A percentile compares a stretch with the other conserved stretches of the same genome.
These are phyloP conservation scores for Tenualosa thibaudeaui DNA, from an alignment of 2,797 vertebrate species.

Conservation along the genomic window DNA sequence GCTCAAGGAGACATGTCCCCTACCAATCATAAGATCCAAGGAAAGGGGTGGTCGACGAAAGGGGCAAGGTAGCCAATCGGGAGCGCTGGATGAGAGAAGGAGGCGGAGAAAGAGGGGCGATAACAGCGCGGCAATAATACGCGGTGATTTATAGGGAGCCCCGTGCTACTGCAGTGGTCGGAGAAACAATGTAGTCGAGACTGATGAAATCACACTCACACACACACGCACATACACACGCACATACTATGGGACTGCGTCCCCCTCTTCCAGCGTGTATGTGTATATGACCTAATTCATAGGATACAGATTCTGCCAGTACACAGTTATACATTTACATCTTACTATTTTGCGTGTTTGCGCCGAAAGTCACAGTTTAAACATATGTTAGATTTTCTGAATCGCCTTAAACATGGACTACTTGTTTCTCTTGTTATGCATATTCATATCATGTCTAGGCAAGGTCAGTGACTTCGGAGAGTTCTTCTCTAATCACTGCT, in stretches of 20 bases:
- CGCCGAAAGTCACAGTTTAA: background rate
- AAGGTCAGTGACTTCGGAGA: conserved; percentile 49
- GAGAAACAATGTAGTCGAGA: conserved; percentile 64
- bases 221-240: too few relatives aligned
- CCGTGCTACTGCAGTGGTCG: conserved; percentile 76
- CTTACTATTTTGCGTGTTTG: background rate
- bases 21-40: conserved; percentile 65
- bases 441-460: background rate
- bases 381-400: background rate
- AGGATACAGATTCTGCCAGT: background rate
- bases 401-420: background rate
- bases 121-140: conserved; percentile 68
- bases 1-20: conserved; percentile 61
- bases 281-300: background rate
- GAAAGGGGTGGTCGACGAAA: conserved; percentile 61
- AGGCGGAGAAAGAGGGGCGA: conserved; percentile 60
- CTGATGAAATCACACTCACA: conserved; percentile 25
- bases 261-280: background rate
- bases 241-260: too few relatives aligned
- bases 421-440: background rate
- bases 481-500: conserved; percentile 23
- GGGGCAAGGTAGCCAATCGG: conserved; percentile 62
- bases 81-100: conserved; percentile 38
- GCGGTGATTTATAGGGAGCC: conserved; percentile 78
- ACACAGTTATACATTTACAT: background rate